phyloP scores from a whole-genome alignment of 2,113 vertebrate genomes.

The Myocastor coypus region DNA sequence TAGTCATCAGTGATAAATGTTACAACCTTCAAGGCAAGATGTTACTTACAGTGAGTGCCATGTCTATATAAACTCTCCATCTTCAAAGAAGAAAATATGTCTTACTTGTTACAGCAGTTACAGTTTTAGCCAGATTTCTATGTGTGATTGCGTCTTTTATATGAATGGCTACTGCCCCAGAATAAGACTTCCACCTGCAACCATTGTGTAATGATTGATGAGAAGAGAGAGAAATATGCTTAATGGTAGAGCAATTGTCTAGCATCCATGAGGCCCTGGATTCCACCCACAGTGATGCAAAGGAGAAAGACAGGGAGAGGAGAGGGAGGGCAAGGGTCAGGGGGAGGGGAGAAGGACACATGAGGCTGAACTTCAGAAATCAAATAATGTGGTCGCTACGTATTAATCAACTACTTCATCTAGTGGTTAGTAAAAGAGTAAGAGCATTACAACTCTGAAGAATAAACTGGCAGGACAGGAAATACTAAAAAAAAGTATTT shows the following conservation, averaged over 20 bases:
- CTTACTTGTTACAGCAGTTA: not conserved
- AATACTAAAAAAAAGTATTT: not conserved
- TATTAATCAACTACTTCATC: constrained; percentile 27
- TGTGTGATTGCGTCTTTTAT: not conserved
- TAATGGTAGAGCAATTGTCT: not conserved
- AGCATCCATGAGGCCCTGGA: not conserved
- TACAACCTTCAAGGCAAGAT: not conserved
- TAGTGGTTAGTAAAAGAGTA: not conserved
- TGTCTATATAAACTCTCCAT: constrained; percentile 16
- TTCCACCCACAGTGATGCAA: not conserved
- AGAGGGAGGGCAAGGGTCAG: not conserved
- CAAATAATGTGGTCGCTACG: not conserved
- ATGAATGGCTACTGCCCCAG: constrained; percentile 28
- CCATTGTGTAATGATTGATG: not conserved
- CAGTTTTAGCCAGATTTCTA: constrained; percentile 10
- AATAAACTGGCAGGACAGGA: not conserved
- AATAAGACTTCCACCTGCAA: constrained; percentile 16
- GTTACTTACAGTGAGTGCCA: not conserved
- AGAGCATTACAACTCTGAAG: not conserved
- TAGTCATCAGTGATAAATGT: not conserved
- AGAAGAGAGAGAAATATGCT: constrained; percentile 31
- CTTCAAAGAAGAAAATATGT: not conserved
- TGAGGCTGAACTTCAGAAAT: not conserved
- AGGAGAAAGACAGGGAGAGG: not conserved
- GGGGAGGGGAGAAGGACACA: too few relatives aligned